phyloP scores from a whole-genome alignment of 2,888 invertebrate species.

The Lymantria monacha region DNA sequence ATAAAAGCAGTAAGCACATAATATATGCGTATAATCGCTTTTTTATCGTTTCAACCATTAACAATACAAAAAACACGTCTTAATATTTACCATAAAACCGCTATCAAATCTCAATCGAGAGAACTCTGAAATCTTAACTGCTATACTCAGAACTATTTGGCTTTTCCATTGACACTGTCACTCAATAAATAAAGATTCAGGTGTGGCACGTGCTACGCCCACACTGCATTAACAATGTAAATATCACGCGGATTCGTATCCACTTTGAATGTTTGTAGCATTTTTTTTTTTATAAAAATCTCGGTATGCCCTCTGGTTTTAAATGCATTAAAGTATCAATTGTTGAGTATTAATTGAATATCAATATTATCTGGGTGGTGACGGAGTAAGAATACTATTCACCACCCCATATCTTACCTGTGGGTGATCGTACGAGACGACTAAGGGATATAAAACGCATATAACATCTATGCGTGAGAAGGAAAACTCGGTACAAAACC shows the following conservation, averaged over 20 bases:
- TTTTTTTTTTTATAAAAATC: constrained; percentile 5
- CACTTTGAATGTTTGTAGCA: constrained; percentile 8
- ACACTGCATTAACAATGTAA: constrained; percentile 57
- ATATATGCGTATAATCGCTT: background rate
- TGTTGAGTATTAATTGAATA: no score
- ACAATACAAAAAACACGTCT: background rate
- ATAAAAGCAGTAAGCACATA: background rate
- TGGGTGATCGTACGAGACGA: no score
- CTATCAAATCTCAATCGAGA: background rate
- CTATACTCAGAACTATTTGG: constrained; percentile 34
- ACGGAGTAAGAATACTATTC: no score
- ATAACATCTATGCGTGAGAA: no score
- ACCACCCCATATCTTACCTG: no score
- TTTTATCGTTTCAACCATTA: background rate
- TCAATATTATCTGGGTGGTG: no score
- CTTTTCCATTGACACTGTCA: constrained; percentile 47
- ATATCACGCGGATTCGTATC: constrained; percentile 39
- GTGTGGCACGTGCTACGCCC: constrained; percentile 62
- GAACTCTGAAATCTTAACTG: constrained; percentile 28
- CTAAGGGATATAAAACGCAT: no score
- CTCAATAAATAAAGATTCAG: constrained; percentile 49
- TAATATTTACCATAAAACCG: background rate
- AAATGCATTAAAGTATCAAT: no score
- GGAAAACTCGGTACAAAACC: no score
- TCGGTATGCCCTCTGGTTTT: no score